phyloP scores from a whole-genome alignment of 2,797 vertebrate species.

The Siniperca obscura region DNA sequence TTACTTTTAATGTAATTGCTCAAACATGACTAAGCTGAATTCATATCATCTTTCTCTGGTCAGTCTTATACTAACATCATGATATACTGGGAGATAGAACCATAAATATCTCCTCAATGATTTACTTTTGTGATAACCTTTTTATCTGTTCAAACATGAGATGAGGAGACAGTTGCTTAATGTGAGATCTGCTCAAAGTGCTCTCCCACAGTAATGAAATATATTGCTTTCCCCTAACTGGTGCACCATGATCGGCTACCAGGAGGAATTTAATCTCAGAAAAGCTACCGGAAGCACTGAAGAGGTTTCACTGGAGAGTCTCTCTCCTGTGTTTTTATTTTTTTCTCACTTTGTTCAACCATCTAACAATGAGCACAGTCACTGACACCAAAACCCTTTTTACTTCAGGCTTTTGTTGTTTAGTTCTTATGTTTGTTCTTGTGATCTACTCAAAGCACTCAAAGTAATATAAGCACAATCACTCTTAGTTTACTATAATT shows the following conservation, averaged over 20 bases:
- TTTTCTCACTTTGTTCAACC: slow-evolving; percentile 22
- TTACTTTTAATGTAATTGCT: slow-evolving; percentile 35
- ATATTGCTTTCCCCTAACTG: slow-evolving; percentile 27
- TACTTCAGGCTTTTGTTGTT: slow-evolving; percentile 8
- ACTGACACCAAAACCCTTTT: slow-evolving; percentile 26
- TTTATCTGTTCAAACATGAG: slow-evolving; percentile 64
- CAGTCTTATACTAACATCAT: slow-evolving; percentile 30
- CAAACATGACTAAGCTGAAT: slow-evolving; percentile 36
- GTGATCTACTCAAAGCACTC: slow-evolving; percentile 41
- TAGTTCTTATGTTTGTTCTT: slow-evolving; percentile 40
- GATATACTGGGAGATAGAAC: slow-evolving; percentile 13
- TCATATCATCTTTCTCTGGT: slow-evolving; percentile 28
- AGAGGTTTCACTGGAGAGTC: slow-evolving; percentile 33
- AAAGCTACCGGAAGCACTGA: slow-evolving; percentile 9
- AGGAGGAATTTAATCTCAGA: slow-evolving; percentile 52
- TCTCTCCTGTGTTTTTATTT: background rate
- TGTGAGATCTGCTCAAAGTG: slow-evolving; percentile 42
- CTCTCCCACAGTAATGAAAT: slow-evolving; percentile 58
- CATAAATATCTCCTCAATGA: slow-evolving; percentile 40
- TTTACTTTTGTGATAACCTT: slow-evolving; percentile 50
- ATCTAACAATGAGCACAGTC: slow-evolving; percentile 16
- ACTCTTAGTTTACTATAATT: slow-evolving; percentile 31
- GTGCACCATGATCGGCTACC: slow-evolving; percentile 33
- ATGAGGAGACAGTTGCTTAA: slow-evolving; percentile 57
- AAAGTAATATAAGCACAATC: slow-evolving; percentile 17